Evolutionary conservation across 2,113 vertebrate genomes (phyloP).

Genomic region (Phalacrocorax aristotelis): DNA sequence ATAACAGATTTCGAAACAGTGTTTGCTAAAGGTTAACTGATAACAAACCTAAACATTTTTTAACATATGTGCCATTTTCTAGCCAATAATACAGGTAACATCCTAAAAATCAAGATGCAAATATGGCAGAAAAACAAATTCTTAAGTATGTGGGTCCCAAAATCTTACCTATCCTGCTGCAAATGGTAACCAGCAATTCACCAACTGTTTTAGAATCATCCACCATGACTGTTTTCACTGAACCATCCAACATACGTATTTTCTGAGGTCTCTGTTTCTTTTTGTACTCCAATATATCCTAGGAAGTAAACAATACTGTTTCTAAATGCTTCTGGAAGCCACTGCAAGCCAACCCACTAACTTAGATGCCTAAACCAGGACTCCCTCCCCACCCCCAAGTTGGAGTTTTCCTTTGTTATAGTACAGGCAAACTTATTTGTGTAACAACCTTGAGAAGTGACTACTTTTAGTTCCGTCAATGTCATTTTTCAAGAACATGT

Average conservation of each 20-base stretch:
- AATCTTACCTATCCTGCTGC: conserved; percentile 92
- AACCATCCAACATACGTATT: conserved; percentile 96
- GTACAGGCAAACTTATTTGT: neutral
- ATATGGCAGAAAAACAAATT: neutral
- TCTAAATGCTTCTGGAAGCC: neutral
- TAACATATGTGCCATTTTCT: neutral
- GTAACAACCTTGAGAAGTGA: neutral
- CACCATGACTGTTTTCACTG: conserved; percentile 98
- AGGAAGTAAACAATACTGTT: neutral
- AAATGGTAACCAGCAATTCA: conserved; percentile 96
- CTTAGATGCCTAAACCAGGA: neutral
- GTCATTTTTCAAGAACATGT: neutral
- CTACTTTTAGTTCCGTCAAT: neutral
- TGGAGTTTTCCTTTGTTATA: neutral
- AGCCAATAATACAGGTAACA: neutral
- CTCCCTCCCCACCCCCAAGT: neutral
- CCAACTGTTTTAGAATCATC: conserved; percentile 98
- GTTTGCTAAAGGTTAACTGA: neutral
- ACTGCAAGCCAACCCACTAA: neutral
- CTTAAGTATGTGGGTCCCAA: neutral
- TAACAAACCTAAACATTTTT: neutral
- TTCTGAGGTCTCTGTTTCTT: conserved; percentile 98
- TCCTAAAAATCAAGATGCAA: neutral
- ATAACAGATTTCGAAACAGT: neutral
- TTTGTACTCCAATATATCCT: conserved; percentile 98